Conservation (phyloP, 2,113 vertebrate species). For the Heterotilapia buettikoferi region DNA sequence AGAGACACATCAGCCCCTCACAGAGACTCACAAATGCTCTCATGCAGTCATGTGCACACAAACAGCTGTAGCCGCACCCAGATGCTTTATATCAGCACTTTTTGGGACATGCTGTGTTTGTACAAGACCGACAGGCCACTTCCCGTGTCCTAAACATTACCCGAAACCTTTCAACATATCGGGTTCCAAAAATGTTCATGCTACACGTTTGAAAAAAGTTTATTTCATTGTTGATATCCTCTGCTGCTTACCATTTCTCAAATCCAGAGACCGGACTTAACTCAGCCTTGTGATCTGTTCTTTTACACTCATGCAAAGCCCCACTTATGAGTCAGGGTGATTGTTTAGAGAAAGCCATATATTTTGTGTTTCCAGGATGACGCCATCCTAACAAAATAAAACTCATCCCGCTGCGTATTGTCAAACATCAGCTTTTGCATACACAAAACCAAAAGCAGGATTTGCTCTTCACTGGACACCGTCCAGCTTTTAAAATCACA, state of each 20-base stretch:
- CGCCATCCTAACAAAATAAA: background rate
- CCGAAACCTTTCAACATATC: background rate
- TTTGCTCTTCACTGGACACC: background rate
- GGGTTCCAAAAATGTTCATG: background rate
- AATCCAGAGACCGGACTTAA: background rate
- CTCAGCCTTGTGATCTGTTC: background rate
- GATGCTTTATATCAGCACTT: slow-evolving; percentile 64
- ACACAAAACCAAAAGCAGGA: background rate
- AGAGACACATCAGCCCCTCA: background rate
- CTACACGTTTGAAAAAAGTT: background rate
- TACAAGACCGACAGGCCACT: slow-evolving; percentile 58
- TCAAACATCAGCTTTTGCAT: slow-evolving; percentile 24
- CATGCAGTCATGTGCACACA: background rate
- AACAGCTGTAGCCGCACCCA: slow-evolving; percentile 48
- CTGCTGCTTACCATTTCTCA: background rate
- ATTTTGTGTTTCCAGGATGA: slow-evolving; percentile 28
- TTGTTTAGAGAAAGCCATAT: slow-evolving; percentile 11
- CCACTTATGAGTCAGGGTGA: background rate
- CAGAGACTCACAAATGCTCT: slow-evolving; percentile 8
- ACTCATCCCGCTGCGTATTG: background rate
- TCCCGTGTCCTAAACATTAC: slow-evolving; percentile 59
- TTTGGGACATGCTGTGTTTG: slow-evolving; percentile 58
- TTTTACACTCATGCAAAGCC: background rate
- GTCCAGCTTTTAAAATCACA: background rate
- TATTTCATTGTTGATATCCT: background rate